phyloP scores from a whole-genome alignment of 2,888 invertebrate species.

The Apeira syringaria region DNA sequence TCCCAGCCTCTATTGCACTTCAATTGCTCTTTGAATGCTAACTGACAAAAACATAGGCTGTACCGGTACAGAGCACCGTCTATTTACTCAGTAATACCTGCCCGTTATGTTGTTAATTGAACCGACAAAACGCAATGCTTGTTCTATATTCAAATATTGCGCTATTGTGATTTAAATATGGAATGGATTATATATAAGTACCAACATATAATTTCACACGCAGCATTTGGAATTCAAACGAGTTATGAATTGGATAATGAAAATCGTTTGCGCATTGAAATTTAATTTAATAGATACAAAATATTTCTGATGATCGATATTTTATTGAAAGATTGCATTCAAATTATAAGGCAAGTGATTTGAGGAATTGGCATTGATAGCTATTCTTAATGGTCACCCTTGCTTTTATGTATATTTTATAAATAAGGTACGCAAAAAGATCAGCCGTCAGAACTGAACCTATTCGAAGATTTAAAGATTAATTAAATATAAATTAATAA shows the following conservation, averaged over 20 bases:
- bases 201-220: not conserved
- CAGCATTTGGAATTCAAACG: constrained; percentile 6
- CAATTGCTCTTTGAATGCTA: constrained; percentile 16
- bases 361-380: no score
- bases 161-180: constrained; percentile 29
- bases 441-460: no score
- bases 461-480: no score
- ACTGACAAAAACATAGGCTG: constrained; percentile 22
- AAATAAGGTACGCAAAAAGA: no score
- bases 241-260: constrained; percentile 17
- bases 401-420: no score
- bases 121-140: constrained; percentile 23
- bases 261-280: not conserved
- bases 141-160: constrained; percentile 41
- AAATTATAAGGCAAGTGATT: no score
- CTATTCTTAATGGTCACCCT: no score
- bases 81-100: no score
- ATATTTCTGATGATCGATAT: no score
- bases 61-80: constrained; percentile 2
- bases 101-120: constrained; percentile 11
- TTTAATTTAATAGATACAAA: not conserved
- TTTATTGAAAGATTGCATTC: no score
- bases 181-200: constrained; percentile 48
- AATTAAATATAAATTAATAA: no score
- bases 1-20: no score